These are phyloP conservation scores for Podotricha telesiphe DNA, from an alignment of 2,888 invertebrate species.

Conservation along the genomic window DNA sequence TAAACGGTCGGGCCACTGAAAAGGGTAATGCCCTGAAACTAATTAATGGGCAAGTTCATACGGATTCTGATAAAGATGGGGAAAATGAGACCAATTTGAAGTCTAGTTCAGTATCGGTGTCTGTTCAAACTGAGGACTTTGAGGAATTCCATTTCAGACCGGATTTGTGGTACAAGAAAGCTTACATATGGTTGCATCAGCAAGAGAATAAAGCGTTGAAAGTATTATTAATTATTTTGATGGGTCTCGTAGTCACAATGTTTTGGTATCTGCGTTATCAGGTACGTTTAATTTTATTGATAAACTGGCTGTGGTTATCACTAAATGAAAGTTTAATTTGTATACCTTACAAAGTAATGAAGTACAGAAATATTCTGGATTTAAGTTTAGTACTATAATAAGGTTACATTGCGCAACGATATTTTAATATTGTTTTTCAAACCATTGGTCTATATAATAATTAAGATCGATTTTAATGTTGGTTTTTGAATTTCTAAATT, in stretches of 20 bases:
- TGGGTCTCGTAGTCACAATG: constrained; percentile 87
- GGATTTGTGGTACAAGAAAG: constrained; percentile 70
- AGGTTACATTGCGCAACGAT: not conserved
- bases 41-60: constrained; percentile 72
- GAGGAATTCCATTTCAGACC: constrained; percentile 71
- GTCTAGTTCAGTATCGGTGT: constrained; percentile 73
- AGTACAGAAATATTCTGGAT: not conserved
- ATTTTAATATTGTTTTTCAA: no score
- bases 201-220: constrained; percentile 90
- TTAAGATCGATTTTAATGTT: no score
- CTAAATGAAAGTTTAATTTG: not conserved
- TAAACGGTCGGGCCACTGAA: constrained; percentile 56
- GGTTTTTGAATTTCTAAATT: no score
- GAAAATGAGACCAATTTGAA: constrained; percentile 77
- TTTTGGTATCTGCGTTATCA: constrained; percentile 90
- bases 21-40: constrained; percentile 61
- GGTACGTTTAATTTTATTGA: constrained; percentile 66
- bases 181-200: constrained; percentile 87
- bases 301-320: constrained; percentile 12
- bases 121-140: constrained; percentile 84
- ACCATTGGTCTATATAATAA: no score
- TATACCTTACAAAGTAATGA: not conserved
- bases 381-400: not conserved
- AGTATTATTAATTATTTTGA: constrained; percentile 86
- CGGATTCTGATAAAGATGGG: constrained; percentile 63